Conservation (phyloP, 2,888 invertebrate genomes). For the Dione vanillae region DNA sequence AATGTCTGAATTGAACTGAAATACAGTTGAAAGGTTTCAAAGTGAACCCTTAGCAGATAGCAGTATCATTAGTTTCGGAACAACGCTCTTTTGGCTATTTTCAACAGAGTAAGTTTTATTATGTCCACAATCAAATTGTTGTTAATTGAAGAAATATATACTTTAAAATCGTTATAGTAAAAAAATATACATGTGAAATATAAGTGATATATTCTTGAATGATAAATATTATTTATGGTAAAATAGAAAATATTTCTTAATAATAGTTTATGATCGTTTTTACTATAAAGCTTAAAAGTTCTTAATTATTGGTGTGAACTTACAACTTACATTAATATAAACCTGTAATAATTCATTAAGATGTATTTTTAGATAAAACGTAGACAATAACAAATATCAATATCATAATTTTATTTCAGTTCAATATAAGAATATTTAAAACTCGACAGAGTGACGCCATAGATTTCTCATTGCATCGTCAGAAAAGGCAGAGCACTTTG, state of each 20-base stretch:
- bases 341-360: too few species aligned
- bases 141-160: too few species aligned
- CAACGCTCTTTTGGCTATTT: slow-evolving; percentile 21
- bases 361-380: too few species aligned
- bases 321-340: too few species aligned
- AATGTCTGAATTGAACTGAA: not conserved
- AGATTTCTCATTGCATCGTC: slow-evolving; percentile 24
- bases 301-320: too few species aligned
- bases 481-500: slow-evolving; percentile 23
- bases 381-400: not conserved
- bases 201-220: not conserved
- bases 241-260: too few species aligned
- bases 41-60: slow-evolving; percentile 16
- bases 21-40: slow-evolving; percentile 11
- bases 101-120: not conserved
- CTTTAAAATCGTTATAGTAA: too few species aligned
- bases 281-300: too few species aligned
- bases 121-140: not conserved
- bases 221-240: too few species aligned
- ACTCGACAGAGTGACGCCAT: not conserved
- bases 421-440: not conserved
- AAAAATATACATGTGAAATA: too few species aligned
- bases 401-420: not conserved
- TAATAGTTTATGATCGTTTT: too few species aligned
- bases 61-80: slow-evolving; percentile 14